A percentile compares a stretch with the other conserved stretches of the same genome.
Conservation (phyloP, 1,140 invertebrate genomes). For the Cylas formicarius region DNA sequence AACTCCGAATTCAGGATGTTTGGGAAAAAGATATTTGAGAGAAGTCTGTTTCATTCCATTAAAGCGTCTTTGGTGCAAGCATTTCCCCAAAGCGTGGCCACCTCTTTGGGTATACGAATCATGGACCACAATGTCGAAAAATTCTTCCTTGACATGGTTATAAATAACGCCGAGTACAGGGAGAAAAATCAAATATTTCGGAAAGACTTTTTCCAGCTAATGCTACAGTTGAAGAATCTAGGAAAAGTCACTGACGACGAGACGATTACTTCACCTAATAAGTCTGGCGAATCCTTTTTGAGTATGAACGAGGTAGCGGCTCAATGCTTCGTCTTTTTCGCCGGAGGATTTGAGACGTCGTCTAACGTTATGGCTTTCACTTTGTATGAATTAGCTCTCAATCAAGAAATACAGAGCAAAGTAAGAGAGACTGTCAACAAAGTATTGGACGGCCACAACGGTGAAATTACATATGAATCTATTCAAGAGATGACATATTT, state of each 20-base stretch:
- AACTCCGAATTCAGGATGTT: conserved; percentile 39
- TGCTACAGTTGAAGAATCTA: conserved; percentile 17
- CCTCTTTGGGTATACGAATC: conserved; percentile 7
- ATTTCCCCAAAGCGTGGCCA: not conserved
- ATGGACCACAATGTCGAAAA: conserved; percentile 5
- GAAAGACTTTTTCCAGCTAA: conserved; percentile 13
- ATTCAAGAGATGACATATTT: too few species aligned
- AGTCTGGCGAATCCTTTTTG: conserved; percentile 41
- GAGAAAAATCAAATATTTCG: conserved; percentile 10
- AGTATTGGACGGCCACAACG: too few species aligned
- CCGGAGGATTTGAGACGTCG: too few species aligned
- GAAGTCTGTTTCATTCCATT: too few species aligned
- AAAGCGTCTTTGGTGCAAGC: not conserved
- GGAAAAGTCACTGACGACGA: conserved; percentile 12
- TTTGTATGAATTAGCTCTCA: too few species aligned
- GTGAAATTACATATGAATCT: too few species aligned
- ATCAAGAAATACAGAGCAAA: too few species aligned
- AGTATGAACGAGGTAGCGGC: conserved; percentile 45
- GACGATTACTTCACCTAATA: conserved; percentile 40
- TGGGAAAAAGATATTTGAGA: conserved; percentile 8
- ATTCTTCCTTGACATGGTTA: conserved; percentile 17
- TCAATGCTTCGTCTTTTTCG: conserved; percentile 53
- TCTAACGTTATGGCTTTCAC: too few species aligned
- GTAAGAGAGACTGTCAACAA: too few species aligned
- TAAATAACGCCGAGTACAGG: conserved; percentile 22